Evolutionary conservation across 1,140 invertebrate species (phyloP), one percentile per base, ranked within the genome.

Genomic region (Micrasema longulum): DNA sequence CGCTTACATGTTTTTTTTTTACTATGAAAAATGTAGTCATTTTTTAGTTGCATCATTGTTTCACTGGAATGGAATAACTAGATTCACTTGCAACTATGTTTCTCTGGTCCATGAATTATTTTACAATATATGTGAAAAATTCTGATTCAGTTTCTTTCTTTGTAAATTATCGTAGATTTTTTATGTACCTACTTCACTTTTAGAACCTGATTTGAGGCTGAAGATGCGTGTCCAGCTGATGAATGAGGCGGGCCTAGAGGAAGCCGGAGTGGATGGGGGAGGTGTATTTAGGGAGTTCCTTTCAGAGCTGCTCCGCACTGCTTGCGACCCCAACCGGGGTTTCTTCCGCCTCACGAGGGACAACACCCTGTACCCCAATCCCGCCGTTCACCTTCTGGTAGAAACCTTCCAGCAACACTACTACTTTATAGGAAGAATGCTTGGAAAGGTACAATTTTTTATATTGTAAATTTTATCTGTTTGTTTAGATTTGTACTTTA

Each of bases 251-350:
- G 97, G 97, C 0, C 82, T 95, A 7, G 93, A 97, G 77, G 97
- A 99, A 81, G 95, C 95, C 0, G 97, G 97, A 0, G 95, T 99
- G 5, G 97, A 99, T 83, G 97, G 97, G 12, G 97, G 95, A 11
- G 97, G 97, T 1, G 90, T 98, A 1, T 93, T 99, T 75, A 86
- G 97, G 43, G 97, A 99, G 82, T 97, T 97, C 81, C 83, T 97
- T 0, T 93, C 92, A 1, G 95, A 97, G 80, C 84, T 99, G 4
- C 83, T 99, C 5, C 83, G 83, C 82, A 97, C 96, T 0, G 94
- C 95, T 0, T 99, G 99, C 81, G 96, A 99, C 86, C 97, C 97
- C 0, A 99, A 98, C 80, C 87, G 97, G 43, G 97, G 97, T 0
- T 94, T 99, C 78, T 99, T 99, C 81, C 82, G 92, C 60, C 86